Evolutionary conservation across 2,888 invertebrate species (phyloP).

Genomic region (Cephus pulcher): DNA sequence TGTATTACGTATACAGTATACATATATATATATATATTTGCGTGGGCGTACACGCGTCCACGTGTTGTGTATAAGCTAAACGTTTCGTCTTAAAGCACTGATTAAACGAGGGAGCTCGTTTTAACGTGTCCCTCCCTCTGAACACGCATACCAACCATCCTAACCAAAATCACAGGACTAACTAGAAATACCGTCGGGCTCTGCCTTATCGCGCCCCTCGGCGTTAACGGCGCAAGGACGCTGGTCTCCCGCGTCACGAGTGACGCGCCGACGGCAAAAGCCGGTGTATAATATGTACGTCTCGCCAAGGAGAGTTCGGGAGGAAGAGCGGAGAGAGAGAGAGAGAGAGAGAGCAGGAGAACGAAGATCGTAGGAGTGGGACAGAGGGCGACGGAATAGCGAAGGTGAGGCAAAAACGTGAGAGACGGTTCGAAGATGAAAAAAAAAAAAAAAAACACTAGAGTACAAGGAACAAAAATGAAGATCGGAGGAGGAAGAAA

Average conservation of each 20-base stretch:
- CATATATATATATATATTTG: constrained; percentile 49
- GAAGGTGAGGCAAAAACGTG: not conserved
- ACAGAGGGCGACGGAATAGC: not conserved
- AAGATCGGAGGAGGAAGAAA: too few species aligned
- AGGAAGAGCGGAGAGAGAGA: not conserved
- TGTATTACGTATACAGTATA: constrained; percentile 49
- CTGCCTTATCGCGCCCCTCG: constrained; percentile 37
- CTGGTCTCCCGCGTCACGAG: constrained; percentile 3
- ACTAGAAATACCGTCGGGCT: constrained; percentile 55
- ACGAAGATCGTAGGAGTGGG: not conserved
- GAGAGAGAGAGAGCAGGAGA: not conserved
- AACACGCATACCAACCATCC: constrained; percentile 59
- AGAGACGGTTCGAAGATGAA: too few species aligned
- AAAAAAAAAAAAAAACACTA: too few species aligned
- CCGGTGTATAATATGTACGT: not conserved
- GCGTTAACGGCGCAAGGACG: constrained; percentile 12
- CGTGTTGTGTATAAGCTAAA: constrained; percentile 55
- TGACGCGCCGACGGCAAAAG: constrained; percentile 6
- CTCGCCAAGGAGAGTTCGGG: constrained; percentile 1
- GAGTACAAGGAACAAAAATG: too few species aligned
- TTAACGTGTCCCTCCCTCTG: constrained; percentile 63
- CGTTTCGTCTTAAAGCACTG: constrained; percentile 66
- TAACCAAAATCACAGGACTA: constrained; percentile 67
- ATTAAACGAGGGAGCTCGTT: constrained; percentile 66
- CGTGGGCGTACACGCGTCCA: constrained; percentile 28